Conservation (phyloP, 2,888 invertebrate genomes). For the Phyllotreta striolata region DNA sequence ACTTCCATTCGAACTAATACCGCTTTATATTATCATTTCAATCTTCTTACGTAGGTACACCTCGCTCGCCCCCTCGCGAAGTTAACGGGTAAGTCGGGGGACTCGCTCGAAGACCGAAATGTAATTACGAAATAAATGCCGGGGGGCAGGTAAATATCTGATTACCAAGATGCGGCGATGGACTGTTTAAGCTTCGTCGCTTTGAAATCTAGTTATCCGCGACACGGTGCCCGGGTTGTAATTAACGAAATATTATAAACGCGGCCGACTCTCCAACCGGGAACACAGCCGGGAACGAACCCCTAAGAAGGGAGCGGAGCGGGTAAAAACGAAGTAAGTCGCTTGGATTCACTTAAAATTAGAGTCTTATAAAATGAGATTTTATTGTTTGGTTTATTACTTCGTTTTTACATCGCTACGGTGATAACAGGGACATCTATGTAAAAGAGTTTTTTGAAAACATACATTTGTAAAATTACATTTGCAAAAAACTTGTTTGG, state of each 20-base stretch:
- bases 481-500: too few relatives aligned
- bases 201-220: conserved; percentile 60
- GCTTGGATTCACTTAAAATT: too few relatives aligned
- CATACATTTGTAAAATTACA: too few relatives aligned
- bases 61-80: conserved; percentile 9
- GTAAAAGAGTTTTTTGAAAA: too few relatives aligned
- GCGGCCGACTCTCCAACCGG: conserved; percentile 15
- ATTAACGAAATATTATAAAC: conserved; percentile 61
- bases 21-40: conserved; percentile 5
- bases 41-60: conserved; percentile 14
- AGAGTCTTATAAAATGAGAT: too few relatives aligned
- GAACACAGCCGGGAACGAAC: conserved; percentile 7
- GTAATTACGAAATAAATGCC: conserved; percentile 61
- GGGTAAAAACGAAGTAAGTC: too few relatives aligned
- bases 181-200: conserved; percentile 56
- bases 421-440: too few relatives aligned
- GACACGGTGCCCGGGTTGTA: conserved; percentile 59
- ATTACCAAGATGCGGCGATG: conserved; percentile 57
- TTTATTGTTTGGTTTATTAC: too few relatives aligned
- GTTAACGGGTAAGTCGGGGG: conserved; percentile 7
- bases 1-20: not conserved
- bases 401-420: too few relatives aligned
- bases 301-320: too few relatives aligned
- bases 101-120: conserved; percentile 47
- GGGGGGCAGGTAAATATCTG: conserved; percentile 59